Evolutionary conservation across 2,888 invertebrate genomes (phyloP), one percentile per base, ranked within the genome.

Genomic region (Entomobrya multifasciata): DNA sequence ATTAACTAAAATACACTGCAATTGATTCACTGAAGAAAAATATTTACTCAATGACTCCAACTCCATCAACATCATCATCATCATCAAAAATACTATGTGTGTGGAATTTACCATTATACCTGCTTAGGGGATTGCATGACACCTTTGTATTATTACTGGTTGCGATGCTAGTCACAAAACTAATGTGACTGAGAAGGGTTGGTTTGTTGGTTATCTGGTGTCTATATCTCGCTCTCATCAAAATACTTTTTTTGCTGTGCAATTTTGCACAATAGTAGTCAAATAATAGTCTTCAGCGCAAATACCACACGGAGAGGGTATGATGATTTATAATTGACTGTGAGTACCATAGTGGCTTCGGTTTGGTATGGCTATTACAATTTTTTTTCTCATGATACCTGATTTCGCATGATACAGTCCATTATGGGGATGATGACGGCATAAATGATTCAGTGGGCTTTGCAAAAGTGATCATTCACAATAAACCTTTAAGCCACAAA

Each of bases 401-500:
- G 70, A 67, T 67, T 67, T 67, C 36, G 17, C 44, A 67, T 67
- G 65, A 70, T 70, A 47, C 2, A 25, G 47, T 70, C 70, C 25
- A 70, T 70, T 70, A 70, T 25, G 44, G 44, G 25, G 20, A 6
- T 49, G 70, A 47, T 70, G 70, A 47, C 47, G 49, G n/a, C 47
- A 25, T 47, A 47, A 70, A 47, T 11, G 47, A 70, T 25, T 70
- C 44, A 67, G 44, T 70, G 47, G 70, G 70, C 47, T 70, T 20
- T 47, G 25, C 47, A 47, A 70, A 47, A 67, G 44, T 22, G 41
- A 44, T 44, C 2, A 22, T 22, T 67, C n/a, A n/a, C n/a, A n/a
- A 36, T 70, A 78, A 62, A 60, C 47, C 60, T 27, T 60, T 47
- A 78, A 79, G 65, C 79, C 79, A 52, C 79, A 79, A n/a, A n/a